Evolutionary conservation across 2,888 invertebrate species (phyloP), one percentile per base, ranked within the genome.

Genomic region (Acrobeloides nanus): DNA sequence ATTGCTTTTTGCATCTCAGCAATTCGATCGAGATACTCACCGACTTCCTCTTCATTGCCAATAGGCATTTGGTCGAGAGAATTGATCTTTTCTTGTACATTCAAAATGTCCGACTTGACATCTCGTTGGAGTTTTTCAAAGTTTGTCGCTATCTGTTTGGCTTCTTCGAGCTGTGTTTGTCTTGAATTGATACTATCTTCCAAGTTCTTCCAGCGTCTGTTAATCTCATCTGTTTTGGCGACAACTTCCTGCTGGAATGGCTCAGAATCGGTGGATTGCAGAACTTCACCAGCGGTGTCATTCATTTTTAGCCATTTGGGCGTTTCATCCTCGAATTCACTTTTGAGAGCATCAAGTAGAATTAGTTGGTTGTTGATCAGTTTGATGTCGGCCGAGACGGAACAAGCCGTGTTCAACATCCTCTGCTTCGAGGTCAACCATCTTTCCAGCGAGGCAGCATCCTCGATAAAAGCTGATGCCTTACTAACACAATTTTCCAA

Each of bases 321-420:
- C 72, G 90, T 87, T 75, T 93, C 90, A 0, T 85, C 84, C 51
- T 87, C 82, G 81, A 92, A 86, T 78, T 95, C 93, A 75, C 93
- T 93, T 52, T 90, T 83, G 38, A 95, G 12, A 7, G 46, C 24
- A 25, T 49, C 29, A 21, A 53, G 34, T 29, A 89, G 89, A 73
- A 90, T 89, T 17, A 90, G 86, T 80, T 93, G 93, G 29, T 87
- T 89, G 72, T 88, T 86, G 2, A 92, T 88, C 84, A 92, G 87
- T 45, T 89, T 81, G 0, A 90, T 88, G 76, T 95, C 93, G 0
- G 89, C 87, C 0, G 90, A 89, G 67, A 95, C 89, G 0, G 92
- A 92, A 17, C 93, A 93, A 0, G 95, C 79, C 0, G 90, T 92
- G 0, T 86, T 84, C 76, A 95, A 80, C 90, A 95, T 92, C 64